phyloP scores from a whole-genome alignment of 2,797 vertebrate genomes.

The Onychomys arenicola region DNA sequence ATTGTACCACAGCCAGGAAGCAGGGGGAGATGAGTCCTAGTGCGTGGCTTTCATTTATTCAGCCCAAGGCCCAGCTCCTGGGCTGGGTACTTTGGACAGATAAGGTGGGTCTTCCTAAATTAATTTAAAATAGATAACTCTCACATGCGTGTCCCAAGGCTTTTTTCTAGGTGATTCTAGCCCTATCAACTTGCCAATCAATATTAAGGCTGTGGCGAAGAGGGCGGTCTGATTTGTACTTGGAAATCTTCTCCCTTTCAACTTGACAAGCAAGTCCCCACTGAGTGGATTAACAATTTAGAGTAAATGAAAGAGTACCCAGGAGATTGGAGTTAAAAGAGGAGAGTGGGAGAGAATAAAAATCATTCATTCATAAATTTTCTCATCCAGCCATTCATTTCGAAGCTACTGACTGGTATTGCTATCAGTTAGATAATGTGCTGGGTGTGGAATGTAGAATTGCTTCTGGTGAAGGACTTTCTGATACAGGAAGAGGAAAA shows the following conservation, averaged over 20 bases:
- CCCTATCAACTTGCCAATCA: background rate
- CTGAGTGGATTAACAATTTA: background rate
- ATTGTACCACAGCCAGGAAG: background rate
- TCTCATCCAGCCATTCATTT: background rate
- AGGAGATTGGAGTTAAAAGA: background rate
- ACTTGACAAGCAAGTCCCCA: background rate
- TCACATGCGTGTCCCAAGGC: background rate
- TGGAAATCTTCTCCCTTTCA: background rate
- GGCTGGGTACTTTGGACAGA: background rate
- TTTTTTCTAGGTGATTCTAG: background rate
- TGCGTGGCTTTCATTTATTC: background rate
- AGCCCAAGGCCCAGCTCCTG: background rate
- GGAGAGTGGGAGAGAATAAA: background rate
- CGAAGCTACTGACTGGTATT: background rate
- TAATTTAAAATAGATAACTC: background rate
- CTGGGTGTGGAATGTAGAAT: background rate
- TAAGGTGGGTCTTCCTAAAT: background rate
- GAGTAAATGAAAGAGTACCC: background rate
- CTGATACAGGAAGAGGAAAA: background rate
- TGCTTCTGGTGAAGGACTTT: constrained; percentile 17
- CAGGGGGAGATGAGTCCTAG: background rate
- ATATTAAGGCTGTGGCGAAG: background rate
- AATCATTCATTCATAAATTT: background rate
- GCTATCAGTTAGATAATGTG: background rate
- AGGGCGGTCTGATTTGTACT: background rate